Conservation (phyloP, 2,888 invertebrate species). For the Campopleginae sp. region DNA sequence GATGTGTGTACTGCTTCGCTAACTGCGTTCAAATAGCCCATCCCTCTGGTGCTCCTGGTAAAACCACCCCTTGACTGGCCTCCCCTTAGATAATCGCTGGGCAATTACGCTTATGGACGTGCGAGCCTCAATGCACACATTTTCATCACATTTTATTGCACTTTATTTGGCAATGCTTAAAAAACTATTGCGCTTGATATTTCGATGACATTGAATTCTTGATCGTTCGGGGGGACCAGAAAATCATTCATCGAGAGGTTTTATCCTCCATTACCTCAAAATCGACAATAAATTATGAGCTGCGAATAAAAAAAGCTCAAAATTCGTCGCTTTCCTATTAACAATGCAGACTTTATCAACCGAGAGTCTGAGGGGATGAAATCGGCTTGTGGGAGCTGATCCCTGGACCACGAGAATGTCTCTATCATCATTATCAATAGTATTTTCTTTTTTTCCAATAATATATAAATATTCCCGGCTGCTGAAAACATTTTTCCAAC, state of each 20-base stretch:
- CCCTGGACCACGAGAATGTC: background rate
- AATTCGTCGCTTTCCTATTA: background rate
- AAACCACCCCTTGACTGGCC: conserved; percentile 52
- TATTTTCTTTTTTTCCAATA: background rate
- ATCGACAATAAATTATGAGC: background rate
- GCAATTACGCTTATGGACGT: conserved; percentile 71
- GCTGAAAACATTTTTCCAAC: conserved; percentile 38
- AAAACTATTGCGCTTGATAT: background rate
- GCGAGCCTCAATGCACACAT: conserved; percentile 3
- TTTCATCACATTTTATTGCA: conserved; percentile 39
- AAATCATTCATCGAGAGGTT: background rate
- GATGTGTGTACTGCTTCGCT: conserved; percentile 54
- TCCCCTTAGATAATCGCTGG: conserved; percentile 71
- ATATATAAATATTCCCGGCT: conserved; percentile 30
- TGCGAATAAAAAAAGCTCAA: background rate
- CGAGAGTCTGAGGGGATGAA: background rate
- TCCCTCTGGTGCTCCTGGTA: conserved; percentile 53
- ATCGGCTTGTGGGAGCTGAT: background rate
- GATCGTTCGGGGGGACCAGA: background rate
- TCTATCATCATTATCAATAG: background rate
- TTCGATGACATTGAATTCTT: background rate
- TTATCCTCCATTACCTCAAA: background rate
- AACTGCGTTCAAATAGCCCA: conserved; percentile 67
- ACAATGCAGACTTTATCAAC: background rate
- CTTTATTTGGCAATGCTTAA: background rate